A percentile compares a stretch with the other conserved stretches of the same genome.
Conservation (phyloP, 2,888 invertebrate species). For the Achlya flavicornis region DNA sequence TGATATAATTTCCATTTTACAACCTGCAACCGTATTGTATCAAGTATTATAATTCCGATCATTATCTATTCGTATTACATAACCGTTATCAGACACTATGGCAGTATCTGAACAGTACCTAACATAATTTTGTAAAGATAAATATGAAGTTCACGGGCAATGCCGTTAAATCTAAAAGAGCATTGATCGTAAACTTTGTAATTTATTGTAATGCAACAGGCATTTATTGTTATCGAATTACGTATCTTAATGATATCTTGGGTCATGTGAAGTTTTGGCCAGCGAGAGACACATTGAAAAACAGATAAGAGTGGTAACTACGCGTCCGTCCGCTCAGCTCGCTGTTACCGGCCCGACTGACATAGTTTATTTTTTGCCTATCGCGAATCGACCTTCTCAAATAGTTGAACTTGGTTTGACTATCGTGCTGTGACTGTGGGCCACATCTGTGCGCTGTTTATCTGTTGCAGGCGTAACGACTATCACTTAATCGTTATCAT, state of each 20-base stretch:
- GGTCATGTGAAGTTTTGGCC: conserved; percentile 44
- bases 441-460: conserved; percentile 43
- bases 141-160: conserved; percentile 16
- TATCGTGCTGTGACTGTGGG: conserved; percentile 43
- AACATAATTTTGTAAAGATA: conserved; percentile 10
- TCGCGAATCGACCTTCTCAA: conserved; percentile 63
- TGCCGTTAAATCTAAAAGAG: conserved; percentile 26
- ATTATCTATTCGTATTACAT: conserved; percentile 9
- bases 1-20: conserved; percentile 8
- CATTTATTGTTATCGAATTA: conserved; percentile 19
- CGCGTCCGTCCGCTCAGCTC: conserved; percentile 37
- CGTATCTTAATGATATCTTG: conserved; percentile 43
- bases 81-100: conserved; percentile 13
- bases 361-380: conserved; percentile 54
- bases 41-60: conserved; percentile 21
- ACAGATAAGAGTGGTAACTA: conserved; percentile 35
- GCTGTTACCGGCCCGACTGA: conserved; percentile 53
- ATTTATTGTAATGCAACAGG: conserved; percentile 20
- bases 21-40: conserved; percentile 24
- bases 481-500: conserved; percentile 46
- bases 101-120: background rate
- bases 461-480: conserved; percentile 31
- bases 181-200: conserved; percentile 36
- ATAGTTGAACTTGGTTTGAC: conserved; percentile 65
- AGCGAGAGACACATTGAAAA: conserved; percentile 30